Evolutionary conservation across 2,797 vertebrate genomes (phyloP), one percentile per base, ranked within the genome.

Genomic region (Apogon talboti): DNA sequence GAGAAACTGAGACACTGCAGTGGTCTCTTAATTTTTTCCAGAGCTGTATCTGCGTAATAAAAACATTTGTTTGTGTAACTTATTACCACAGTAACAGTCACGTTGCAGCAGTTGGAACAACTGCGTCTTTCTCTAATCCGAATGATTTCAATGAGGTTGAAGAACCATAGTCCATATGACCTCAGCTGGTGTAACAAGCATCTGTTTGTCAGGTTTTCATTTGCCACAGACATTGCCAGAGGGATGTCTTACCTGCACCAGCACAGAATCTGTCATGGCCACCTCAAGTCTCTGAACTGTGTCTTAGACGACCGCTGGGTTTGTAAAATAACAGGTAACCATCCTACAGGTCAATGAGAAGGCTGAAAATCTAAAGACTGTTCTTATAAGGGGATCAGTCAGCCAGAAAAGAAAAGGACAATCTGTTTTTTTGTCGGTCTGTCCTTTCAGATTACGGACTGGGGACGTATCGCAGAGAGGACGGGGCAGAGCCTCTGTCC

Each of bases 241-340:
- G 95, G 93, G 38, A 94, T 95, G 93, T 92, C 93, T 0, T 96
- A 94, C 78, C 92, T 96, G 21, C 94, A 95, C 84, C 94, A 95
- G 12, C 90, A 95, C 71, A 91, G 85, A 84, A 88, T 95, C 66
- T 95, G 90, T 71, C 92, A 95, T 1, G 91, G 94, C 16, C 87
- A 84, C 7, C 80, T 96, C 47, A 96, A 93, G 64, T 96, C 94
- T 4, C 83, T 77, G 1, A 96, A 96, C 86, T 95, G 93, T 58
- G 94, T 96, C 4, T 85, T 94, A 41, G 94, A 96, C 54, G 95
- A 95, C 76, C 89, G 92, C 63, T 96, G 95, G 95, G 93, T 95
- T 78, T 96, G 93, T 87, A 96, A 96, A 85, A 94, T 96, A 79
- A 90, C 95, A 91, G 96, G 94, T 93, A 83, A 74, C 1, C 4